Evolutionary conservation across 2,888 invertebrate genomes (phyloP).

Genomic region (Drosophila maculinotata): DNA sequence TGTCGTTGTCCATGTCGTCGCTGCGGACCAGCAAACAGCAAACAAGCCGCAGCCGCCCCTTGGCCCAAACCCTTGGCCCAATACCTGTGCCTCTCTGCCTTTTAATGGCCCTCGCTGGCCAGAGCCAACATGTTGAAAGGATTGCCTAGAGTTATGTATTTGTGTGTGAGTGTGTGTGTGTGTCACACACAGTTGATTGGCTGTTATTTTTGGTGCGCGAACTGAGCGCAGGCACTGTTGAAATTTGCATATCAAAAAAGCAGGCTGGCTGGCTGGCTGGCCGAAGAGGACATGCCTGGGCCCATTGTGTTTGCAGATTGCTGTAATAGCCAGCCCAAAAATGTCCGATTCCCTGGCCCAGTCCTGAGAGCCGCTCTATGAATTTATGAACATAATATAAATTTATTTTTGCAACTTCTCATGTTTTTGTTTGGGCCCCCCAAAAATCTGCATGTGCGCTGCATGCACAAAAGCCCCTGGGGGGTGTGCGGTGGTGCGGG

Average conservation of each 20-base stretch:
- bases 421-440: slow-evolving; percentile 76
- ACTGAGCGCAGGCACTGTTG: slow-evolving; percentile 64
- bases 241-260: slow-evolving; percentile 81
- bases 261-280: slow-evolving; percentile 18
- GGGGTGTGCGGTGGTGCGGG: slow-evolving; percentile 8
- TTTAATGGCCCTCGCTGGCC: slow-evolving; percentile 67
- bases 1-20: slow-evolving; percentile 62
- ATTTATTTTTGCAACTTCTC: slow-evolving; percentile 83
- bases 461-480: slow-evolving; percentile 42
- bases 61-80: slow-evolving; percentile 4
- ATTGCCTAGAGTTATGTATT: slow-evolving; percentile 70
- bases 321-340: slow-evolving; percentile 65
- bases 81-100: slow-evolving; percentile 41
- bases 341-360: slow-evolving; percentile 41
- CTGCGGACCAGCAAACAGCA: slow-evolving; percentile 73
- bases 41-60: slow-evolving; percentile 68
- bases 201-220: slow-evolving; percentile 79
- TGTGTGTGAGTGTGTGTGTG: slow-evolving; percentile 44
- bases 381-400: slow-evolving; percentile 84
- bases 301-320: slow-evolving; percentile 56
- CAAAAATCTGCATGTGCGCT: slow-evolving; percentile 72
- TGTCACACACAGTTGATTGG: slow-evolving; percentile 74
- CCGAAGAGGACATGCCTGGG: slow-evolving; percentile 43
- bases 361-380: slow-evolving; percentile 63
- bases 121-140: slow-evolving; percentile 75